Base-by-base conservation (phyloP, 2,113 vertebrate species). In the Gymnocephalus cernua region DNA sequence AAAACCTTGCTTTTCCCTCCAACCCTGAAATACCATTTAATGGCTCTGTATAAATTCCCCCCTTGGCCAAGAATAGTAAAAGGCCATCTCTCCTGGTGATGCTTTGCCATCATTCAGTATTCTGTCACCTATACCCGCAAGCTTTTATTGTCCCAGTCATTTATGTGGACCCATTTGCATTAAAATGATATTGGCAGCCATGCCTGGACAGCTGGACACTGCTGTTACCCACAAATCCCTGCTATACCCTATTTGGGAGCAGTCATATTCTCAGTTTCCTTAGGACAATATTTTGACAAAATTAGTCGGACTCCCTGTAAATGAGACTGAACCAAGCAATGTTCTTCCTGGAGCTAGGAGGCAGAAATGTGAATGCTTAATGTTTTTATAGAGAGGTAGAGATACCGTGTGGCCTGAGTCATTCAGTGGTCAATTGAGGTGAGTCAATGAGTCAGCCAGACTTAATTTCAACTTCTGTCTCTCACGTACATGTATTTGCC, bases 221-320 rank as follows among this genome's bases (percentile, higher is more conserved):
- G 68, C 72, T 74, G 70, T 86, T 82, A 81, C 64, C 51, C 84
- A 62, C 66, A 85, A 77, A 88, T 84, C 80, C 79, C 86, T 67
- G 47, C 73, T 79, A 66, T 73, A 75, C 35, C 48, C 68, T 80
- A 64, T 76, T 85, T 83, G 81, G 82, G 74, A 86, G 89, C 83
- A 83, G 88, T 84, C 88, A 86, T 79, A 89, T 74, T 70, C 83
- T 83, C 29, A 77, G 81, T 82, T 91, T 89, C 77, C 80, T 83
- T 53, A 44, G 83, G 88, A 89, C 87, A 50, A 86, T 91, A 83
- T 91, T 81, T 71, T 78, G 80, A 79, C 80, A 53, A 73, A 91
- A 92, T 91, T 85, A 88, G 86, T 86, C 65, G 48, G 74, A 83
- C 53, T 89, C 84, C 89, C 80, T 89, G 67, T 85, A 86, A 89